Evolutionary conservation across 2,888 invertebrate genomes (phyloP).

Genomic region (Tetropium fuscum): DNA sequence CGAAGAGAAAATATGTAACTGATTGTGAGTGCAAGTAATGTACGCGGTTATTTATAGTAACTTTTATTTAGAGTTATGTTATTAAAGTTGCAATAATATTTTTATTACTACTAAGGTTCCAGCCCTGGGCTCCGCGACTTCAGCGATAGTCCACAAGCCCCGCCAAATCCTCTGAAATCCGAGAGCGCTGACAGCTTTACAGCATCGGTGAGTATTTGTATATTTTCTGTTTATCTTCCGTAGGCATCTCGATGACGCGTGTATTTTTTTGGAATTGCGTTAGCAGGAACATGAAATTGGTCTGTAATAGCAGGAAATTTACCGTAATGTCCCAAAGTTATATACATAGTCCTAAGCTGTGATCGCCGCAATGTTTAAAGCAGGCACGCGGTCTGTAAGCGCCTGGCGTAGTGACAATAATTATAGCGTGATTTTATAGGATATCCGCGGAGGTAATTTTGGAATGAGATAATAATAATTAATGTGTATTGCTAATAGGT

Average conservation of each 20-base stretch:
- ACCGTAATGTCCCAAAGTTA: no score
- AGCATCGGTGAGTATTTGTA: slow-evolving; percentile 37
- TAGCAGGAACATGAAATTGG: neutral
- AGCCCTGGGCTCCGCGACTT: slow-evolving; percentile 13
- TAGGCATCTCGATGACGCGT: slow-evolving; percentile 7
- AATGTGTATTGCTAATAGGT: no score
- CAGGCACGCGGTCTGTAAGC: no score
- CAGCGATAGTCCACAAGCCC: slow-evolving; percentile 15
- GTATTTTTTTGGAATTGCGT: slow-evolving; percentile 4
- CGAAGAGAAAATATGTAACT: slow-evolving; percentile 21
- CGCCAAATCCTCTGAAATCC: slow-evolving; percentile 13
- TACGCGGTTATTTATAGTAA: slow-evolving; percentile 17
- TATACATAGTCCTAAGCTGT: no score
- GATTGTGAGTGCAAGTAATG: slow-evolving; percentile 15
- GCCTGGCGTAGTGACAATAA: no score
- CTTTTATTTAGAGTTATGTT: slow-evolving; percentile 19
- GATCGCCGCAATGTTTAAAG: no score
- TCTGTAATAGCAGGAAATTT: no score
- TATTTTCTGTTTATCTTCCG: slow-evolving; percentile 4
- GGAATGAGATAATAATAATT: no score
- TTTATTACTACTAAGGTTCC: slow-evolving; percentile 34
- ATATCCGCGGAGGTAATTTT: no score
- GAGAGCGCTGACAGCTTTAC: slow-evolving; percentile 33
- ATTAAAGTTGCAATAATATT: slow-evolving; percentile 28
- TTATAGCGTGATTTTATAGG: no score